Evolutionary conservation across 1,140 invertebrate genomes (phyloP).

Genomic region (Bilobella aurantiaca): DNA sequence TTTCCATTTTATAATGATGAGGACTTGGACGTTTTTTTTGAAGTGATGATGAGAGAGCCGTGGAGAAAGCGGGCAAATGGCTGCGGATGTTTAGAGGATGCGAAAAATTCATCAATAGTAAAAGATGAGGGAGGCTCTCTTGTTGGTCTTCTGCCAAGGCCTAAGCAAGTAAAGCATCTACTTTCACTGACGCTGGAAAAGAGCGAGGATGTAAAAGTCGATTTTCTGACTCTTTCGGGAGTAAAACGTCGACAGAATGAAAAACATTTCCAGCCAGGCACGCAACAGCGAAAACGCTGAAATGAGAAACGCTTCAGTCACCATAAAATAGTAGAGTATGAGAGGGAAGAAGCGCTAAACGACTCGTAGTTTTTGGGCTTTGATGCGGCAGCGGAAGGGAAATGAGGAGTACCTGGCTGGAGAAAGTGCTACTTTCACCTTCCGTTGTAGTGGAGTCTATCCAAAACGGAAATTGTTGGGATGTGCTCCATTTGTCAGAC

Average conservation of each 20-base stretch:
- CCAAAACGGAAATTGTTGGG: too few species aligned
- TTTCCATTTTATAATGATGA: too few species aligned
- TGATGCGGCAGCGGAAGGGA: not conserved
- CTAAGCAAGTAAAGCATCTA: not conserved
- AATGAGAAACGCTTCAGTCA: not conserved
- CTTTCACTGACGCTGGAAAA: not conserved
- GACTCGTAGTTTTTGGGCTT: not conserved
- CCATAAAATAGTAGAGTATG: not conserved
- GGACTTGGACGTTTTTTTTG: too few species aligned
- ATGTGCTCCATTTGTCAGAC: too few species aligned
- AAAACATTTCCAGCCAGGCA: not conserved
- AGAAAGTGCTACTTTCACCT: too few species aligned
- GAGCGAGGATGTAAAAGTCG: not conserved
- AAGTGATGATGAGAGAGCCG: too few species aligned
- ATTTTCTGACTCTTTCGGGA: not conserved
- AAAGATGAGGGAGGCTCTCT: not conserved
- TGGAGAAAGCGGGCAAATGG: too few species aligned
- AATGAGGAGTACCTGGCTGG: too few species aligned
- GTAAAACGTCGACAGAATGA: constrained; percentile 1
- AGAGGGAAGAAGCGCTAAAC: not conserved
- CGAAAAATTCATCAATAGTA: constrained; percentile 7
- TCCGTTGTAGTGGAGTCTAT: too few species aligned
- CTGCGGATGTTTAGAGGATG: not conserved
- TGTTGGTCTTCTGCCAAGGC: constrained; percentile 6
- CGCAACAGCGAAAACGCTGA: not conserved